Evolutionary conservation across 53 echinoderm and acorn worm genomes (phyloP).

Genomic region (Echinometra lucunter): DNA sequence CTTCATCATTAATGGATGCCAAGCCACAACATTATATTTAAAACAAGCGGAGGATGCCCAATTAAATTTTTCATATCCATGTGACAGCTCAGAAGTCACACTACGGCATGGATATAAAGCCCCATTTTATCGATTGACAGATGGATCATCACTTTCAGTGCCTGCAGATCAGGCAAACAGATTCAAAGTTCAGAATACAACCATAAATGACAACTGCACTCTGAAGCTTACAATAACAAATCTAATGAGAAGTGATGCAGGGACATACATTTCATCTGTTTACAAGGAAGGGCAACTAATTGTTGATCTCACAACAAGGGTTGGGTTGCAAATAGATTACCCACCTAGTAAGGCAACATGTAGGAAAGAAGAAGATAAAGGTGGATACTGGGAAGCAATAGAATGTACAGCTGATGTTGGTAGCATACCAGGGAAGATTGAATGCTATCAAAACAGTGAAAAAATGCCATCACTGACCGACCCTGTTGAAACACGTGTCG

Average conservation of each 20-base stretch:
- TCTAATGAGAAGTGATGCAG: neutral
- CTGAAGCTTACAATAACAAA: neutral
- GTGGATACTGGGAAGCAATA: neutral
- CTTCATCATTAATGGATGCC: neutral
- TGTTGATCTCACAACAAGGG: neutral
- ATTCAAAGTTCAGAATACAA: neutral
- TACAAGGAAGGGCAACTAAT: neutral
- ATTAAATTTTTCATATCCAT: neutral
- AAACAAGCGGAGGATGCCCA: neutral
- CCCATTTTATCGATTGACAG: neutral
- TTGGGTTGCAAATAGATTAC: neutral
- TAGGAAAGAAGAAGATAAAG: neutral
- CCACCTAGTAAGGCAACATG: constrained; percentile 13
- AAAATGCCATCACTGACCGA: neutral
- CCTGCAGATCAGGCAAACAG: neutral
- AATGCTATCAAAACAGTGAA: neutral
- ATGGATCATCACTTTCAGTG: no score
- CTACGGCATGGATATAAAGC: neutral
- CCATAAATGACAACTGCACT: neutral
- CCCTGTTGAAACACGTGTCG: neutral
- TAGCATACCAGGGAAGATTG: neutral
- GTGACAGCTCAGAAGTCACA: neutral
- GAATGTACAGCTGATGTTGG: neutral
- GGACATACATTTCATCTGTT: neutral
- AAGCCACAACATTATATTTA: neutral